Percentiles rank a stretch among this genome's conserved stretches.
Conservation (phyloP, 2,113 vertebrate genomes). For the Geococcyx californianus region DNA sequence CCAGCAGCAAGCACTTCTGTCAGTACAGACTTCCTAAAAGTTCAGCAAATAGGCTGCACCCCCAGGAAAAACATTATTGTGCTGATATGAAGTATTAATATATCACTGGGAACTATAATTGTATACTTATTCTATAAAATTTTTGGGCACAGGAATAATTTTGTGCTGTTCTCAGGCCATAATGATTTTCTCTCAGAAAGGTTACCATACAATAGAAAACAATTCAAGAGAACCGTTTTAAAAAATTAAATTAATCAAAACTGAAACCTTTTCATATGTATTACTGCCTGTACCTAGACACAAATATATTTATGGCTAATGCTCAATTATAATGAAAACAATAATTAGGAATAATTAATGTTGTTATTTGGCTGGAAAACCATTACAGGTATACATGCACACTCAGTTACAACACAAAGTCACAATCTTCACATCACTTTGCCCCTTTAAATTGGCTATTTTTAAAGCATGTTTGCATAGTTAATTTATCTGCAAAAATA, state of each 20-base stretch:
- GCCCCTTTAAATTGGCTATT: not conserved
- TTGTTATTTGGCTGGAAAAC: not conserved
- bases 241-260: not conserved
- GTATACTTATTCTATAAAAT: not conserved
- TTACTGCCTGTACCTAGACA: not conserved
- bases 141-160: not conserved
- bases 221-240: not conserved
- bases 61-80: not conserved
- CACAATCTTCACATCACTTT: not conserved
- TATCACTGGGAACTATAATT: not conserved
- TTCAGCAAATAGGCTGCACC: not conserved
- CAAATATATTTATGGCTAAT: not conserved
- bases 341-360: not conserved
- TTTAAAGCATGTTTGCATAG: not conserved
- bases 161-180: not conserved
- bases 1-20: not conserved
- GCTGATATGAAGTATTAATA: not conserved
- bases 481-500: not conserved
- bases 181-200: not conserved
- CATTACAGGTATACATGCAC: not conserved
- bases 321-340: not conserved
- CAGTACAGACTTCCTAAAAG: not conserved
- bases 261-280: not conserved
- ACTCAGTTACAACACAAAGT: not conserved
- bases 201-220: not conserved